Base-by-base conservation (phyloP, 2,113 vertebrate genomes). In the Tachysurus vachellii region DNA sequence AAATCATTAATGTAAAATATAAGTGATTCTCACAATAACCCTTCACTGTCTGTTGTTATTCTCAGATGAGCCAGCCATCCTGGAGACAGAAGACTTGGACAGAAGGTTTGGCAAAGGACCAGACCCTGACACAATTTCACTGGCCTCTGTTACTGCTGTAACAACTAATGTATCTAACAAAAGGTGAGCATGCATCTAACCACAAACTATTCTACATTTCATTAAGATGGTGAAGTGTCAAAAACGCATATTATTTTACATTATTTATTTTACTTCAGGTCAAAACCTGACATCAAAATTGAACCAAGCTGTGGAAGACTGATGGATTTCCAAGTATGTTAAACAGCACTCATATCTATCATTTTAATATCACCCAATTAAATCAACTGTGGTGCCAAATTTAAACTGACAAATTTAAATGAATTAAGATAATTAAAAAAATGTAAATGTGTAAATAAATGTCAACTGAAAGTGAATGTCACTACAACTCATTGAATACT, bases 111-210 rank as follows among this genome's bases (percentile, higher is more conserved):
- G 94, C 3, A 93, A 94, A 4, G 95, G 95, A 4, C 92, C 95
- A 61, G 97, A 99, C 85, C 96, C 96, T 0, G 98, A 99, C 92
- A 93, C 96, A 0, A 90, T 99, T 89, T 99, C 98, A 1, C 92
- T 99, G 90, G 98, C 98, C 59, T 99, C 98, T 0, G 96, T 99
- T 92, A 99, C 98, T 0, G 98, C 98, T 0, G 96, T 99, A 89
- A 99, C 97, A 91, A 98, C 96, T 87, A 99, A 99, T 5, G 97
- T 99, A 70, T 99, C 98, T 1, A 99, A 99, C 23, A 99, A 99
- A 88, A 96, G 98, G 97, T 96, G 68, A 92, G 89, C 11, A 28
- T 5, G 0, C 0, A 86, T 66, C 23, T 61, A 57, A 31, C 17
- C 4, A 8, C 47, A 36, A 31, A 36, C 70, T 70, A 19, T 8